These are phyloP conservation scores for Archegozetes longisetosus DNA, from an alignment of 1,140 invertebrate genomes.

Conservation along the genomic window DNA sequence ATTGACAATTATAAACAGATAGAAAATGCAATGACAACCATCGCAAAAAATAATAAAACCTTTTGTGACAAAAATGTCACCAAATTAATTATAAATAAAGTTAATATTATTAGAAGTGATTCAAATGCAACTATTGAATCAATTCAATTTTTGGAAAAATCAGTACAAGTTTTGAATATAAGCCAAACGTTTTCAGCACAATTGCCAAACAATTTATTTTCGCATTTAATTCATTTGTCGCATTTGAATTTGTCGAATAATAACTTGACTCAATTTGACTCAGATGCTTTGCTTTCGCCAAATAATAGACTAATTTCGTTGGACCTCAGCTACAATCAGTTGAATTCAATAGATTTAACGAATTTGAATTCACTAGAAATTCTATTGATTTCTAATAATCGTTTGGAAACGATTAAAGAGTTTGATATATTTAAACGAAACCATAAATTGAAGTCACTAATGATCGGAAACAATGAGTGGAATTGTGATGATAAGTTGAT, in stretches of 20 bases:
- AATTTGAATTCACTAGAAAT: neutral
- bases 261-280: neutral
- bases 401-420: neutral
- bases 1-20: neutral
- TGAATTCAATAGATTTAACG: conserved; percentile 1
- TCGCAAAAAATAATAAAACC: neutral
- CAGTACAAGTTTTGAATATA: neutral
- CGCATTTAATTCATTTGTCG: neutral
- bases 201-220: neutral
- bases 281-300: neutral
- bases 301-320: neutral
- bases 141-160: neutral
- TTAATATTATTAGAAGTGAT: neutral
- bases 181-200: neutral
- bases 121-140: neutral
- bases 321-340: conserved; percentile 3
- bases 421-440: neutral
- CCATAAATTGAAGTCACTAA: neutral
- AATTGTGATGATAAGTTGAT: conserved; percentile 17
- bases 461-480: conserved; percentile 18
- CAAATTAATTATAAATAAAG: neutral
- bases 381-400: neutral
- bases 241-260: neutral
- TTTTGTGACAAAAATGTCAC: neutral
- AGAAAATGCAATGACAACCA: neutral